phyloP scores from a whole-genome alignment of 92 coral and sea anemone genomes.

The Actinostola sp. region DNA sequence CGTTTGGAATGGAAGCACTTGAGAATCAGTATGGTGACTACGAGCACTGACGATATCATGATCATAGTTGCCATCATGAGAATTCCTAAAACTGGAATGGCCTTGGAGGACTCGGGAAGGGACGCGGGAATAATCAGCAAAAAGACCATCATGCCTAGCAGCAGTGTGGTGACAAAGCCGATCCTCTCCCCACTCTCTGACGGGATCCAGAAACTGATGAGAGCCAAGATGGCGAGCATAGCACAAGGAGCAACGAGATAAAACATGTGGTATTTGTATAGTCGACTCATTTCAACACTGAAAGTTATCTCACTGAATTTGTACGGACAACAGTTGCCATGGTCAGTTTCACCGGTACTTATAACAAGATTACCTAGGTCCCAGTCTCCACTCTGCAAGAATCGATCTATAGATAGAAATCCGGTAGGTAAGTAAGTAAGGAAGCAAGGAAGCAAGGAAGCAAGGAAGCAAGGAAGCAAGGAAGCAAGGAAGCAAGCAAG shows the following conservation, averaged over 20 bases:
- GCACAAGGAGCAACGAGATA: conserved; percentile 60
- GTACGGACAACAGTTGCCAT: conserved; percentile 62
- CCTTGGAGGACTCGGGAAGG: conserved; percentile 63
- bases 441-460: too few relatives aligned
- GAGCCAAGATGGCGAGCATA: conserved; percentile 54
- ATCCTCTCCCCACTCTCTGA: conserved; percentile 80
- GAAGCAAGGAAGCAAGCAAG: too few relatives aligned
- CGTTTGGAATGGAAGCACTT: neutral
- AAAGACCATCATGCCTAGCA: conserved; percentile 80
- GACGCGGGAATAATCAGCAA: conserved; percentile 56
- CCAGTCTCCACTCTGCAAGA: conserved; percentile 71
- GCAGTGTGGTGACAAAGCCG: conserved; percentile 76
- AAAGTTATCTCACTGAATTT: conserved; percentile 44
- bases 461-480: too few relatives aligned
- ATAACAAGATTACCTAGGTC: conserved; percentile 19
- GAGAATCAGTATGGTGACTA: conserved; percentile 18
- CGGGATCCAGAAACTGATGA: conserved; percentile 71
- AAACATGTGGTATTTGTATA: conserved; percentile 53
- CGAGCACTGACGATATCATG: conserved; percentile 6
- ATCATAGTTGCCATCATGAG: conserved; percentile 24
- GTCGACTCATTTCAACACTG: conserved; percentile 42
- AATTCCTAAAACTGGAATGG: conserved; percentile 36
- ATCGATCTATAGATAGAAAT: conserved; percentile 31
- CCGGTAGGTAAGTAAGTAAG: too few relatives aligned
- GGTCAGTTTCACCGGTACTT: conserved; percentile 15